Evolutionary conservation across 2,113 vertebrate genomes (phyloP).

Genomic region (Strix aluco): DNA sequence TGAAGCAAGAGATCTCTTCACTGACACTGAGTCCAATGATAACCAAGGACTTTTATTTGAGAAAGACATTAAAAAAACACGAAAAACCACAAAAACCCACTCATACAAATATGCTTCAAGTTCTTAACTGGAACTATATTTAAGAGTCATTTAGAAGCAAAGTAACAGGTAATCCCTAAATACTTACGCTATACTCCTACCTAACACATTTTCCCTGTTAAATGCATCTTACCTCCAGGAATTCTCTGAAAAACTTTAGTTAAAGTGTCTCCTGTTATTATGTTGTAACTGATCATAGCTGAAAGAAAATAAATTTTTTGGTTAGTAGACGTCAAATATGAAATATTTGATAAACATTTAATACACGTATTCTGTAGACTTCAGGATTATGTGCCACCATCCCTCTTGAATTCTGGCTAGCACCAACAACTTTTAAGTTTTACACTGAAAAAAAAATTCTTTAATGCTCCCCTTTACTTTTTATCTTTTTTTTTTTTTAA

Average conservation of each 20-base stretch:
- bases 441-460: neutral
- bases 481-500: neutral
- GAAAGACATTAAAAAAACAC: neutral
- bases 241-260: slow-evolving; percentile 94
- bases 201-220: neutral
- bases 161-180: neutral
- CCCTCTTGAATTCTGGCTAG: neutral
- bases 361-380: neutral
- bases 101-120: neutral
- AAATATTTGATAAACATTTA: neutral
- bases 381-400: neutral
- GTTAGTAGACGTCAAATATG: neutral
- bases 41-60: neutral
- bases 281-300: slow-evolving; percentile 99
- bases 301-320: slow-evolving; percentile 29
- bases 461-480: rapidly evolving
- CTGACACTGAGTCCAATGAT: neutral
- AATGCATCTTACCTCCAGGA: slow-evolving; percentile 85
- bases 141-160: neutral
- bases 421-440: neutral
- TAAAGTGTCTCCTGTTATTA: slow-evolving; percentile 91
- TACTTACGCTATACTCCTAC: neutral
- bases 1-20: neutral
- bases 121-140: neutral
- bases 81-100: neutral